These are phyloP conservation scores for Parasteatoda lunata DNA, from an alignment of 2,888 invertebrate genomes.

Conservation along the genomic window DNA sequence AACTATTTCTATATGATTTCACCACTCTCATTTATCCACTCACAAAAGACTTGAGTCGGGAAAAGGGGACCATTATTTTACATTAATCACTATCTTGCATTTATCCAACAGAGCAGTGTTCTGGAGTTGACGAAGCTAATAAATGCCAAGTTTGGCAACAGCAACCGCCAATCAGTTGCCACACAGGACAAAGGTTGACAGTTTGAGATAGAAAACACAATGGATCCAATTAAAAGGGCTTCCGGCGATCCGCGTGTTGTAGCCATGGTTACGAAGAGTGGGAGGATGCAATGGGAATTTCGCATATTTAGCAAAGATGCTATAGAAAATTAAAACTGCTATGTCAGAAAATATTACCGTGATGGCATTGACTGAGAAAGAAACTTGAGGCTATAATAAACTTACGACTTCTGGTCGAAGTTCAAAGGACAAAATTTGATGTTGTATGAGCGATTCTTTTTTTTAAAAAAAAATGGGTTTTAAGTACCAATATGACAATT, in stretches of 20 bases:
- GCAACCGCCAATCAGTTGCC: slow-evolving; percentile 44
- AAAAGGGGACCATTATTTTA: slow-evolving; percentile 6
- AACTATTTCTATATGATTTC: not conserved
- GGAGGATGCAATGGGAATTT: slow-evolving; percentile 12
- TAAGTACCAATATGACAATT: no score
- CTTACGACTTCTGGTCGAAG: no score
- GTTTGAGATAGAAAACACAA: slow-evolving; percentile 37
- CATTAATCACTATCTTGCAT: slow-evolving; percentile 21
- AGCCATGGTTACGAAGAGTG: slow-evolving; percentile 31
- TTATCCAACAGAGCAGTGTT: slow-evolving; percentile 37
- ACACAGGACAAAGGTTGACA: slow-evolving; percentile 44
- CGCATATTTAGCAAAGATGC: not conserved
- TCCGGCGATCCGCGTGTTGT: slow-evolving; percentile 39
- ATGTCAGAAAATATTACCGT: no score
- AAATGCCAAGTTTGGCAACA: slow-evolving; percentile 46
- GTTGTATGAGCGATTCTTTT: no score
- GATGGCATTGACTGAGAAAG: no score
- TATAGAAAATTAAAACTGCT: no score
- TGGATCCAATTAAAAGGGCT: slow-evolving; percentile 57
- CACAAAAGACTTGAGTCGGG: not conserved
- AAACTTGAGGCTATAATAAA: no score
- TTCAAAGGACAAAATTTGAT: no score
- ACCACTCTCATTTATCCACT: not conserved
- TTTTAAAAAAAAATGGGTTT: no score
- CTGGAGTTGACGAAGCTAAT: slow-evolving; percentile 50